Base-by-base conservation (phyloP, 1,140 invertebrate species). In the Theocolax elegans region DNA sequence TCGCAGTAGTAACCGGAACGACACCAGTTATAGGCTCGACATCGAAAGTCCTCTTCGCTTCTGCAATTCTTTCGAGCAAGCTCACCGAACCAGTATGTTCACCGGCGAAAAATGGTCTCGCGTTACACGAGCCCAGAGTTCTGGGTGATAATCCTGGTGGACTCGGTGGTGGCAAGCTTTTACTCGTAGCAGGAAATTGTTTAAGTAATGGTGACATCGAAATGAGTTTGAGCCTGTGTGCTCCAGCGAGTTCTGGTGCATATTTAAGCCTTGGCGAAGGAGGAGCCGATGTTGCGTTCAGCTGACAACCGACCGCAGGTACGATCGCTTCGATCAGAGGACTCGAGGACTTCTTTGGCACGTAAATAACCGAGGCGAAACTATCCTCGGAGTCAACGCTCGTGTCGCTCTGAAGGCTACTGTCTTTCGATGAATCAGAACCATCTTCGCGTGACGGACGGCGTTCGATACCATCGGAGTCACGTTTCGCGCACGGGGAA, bases 311-410 rank as follows among this genome's bases (percentile, higher is more conserved):
- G 7, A 71, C 27, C 10, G 49, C 13, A 6, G 42, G 25, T n/a
- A 23, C 72, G 9, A 74, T 67, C 8, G 72, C 63, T 35, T 81
- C 79, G n/a, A 78, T 73, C 12, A 67, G 69, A 12, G 68, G 72
- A 48, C 64, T 67, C 54, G 46, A 42, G 66, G 89, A 88, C 70
- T 87, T 87, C 78, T 92, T 92, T 46, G 94, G 94, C 73, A 95
- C 91, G 78, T 92, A 95, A 77, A 96, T 96, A 9, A 96, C 95
- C 53, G 94, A 95, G 35, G 94, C 94, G 80, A 95, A 95, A 83
- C 93, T 95, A 75, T 97, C 95, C 83, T 97, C 94, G 1, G 94
- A 95, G 81, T 97, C 95, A 2, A 97, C 92, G 83, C 94, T 96
- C 0, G 95, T 96, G 76, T 97, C 95, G 82, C 94, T 96, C 81